Percentiles rank a stretch among this genome's conserved stretches.
These are phyloP conservation scores for Saguinus imperator DNA, from an alignment of 2,113 vertebrate species.

Conservation along the genomic window DNA sequence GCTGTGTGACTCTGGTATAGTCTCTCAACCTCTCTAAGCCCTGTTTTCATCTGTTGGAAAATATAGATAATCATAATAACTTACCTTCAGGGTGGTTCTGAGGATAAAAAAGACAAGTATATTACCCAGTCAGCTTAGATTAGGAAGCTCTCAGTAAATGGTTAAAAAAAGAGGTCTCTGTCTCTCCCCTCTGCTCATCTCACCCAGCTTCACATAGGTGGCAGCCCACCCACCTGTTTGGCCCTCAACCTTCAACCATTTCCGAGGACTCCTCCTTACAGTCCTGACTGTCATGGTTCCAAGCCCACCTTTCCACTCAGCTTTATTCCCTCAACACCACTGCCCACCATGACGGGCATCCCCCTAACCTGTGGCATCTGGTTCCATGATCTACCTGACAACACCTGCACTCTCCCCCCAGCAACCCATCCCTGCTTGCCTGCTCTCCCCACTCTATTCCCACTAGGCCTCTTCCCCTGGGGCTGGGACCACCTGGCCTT, in stretches of 20 bases:
- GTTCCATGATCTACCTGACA: not conserved
- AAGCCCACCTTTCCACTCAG: not conserved
- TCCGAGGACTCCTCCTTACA: not conserved
- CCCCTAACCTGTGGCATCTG: not conserved
- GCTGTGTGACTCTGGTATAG: not conserved
- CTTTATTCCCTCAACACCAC: not conserved
- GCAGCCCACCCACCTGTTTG: not conserved
- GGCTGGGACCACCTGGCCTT: not conserved
- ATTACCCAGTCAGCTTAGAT: not conserved
- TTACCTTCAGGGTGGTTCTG: not conserved
- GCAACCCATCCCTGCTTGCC: not conserved
- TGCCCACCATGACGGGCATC: not conserved
- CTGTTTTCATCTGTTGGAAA: not conserved
- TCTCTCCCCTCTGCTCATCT: not conserved
- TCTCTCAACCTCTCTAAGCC: conserved; percentile 25
- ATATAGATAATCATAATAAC: not conserved
- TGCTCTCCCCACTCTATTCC: not conserved
- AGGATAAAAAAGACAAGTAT: not conserved
- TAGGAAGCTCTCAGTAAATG: not conserved
- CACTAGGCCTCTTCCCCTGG: not conserved
- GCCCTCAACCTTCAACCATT: not conserved
- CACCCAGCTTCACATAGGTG: not conserved
- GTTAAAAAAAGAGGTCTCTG: not conserved
- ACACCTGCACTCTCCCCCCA: not conserved
- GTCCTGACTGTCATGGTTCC: not conserved